A percentile compares a stretch with the other conserved stretches of the same genome.
phyloP scores from a whole-genome alignment of 2,888 invertebrate species.

The Ferdinandea cuprea region DNA sequence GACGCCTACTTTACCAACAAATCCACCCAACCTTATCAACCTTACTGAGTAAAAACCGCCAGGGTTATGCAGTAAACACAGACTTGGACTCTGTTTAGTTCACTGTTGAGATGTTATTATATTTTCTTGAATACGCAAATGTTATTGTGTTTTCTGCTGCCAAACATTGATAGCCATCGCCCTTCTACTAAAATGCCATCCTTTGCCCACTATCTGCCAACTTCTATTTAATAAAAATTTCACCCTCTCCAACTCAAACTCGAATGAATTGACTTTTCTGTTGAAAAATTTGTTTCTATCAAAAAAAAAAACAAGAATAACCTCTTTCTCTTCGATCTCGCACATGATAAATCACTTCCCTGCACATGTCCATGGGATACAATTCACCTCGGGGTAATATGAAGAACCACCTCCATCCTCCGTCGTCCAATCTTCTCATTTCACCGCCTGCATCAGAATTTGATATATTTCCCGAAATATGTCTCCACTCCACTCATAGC shows the following conservation, averaged over 20 bases:
- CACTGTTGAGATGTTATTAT: too few species aligned
- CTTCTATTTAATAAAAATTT: slow-evolving; percentile 1
- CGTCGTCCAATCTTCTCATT: slow-evolving; percentile 27
- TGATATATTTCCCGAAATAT: slow-evolving; percentile 71
- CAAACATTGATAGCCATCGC: too few species aligned
- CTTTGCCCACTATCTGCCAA: too few species aligned
- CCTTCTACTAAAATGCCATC: too few species aligned
- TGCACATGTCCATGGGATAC: slow-evolving; percentile 57
- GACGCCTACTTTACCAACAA: too few species aligned
- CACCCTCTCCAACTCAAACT: too few species aligned
- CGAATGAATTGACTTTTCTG: slow-evolving; percentile 20
- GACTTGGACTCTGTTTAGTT: too few species aligned
- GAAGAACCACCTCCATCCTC: slow-evolving; percentile 29
- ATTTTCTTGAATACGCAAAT: too few species aligned
- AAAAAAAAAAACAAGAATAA: background rate
- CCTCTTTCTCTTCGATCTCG: slow-evolving; percentile 18
- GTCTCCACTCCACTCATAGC: slow-evolving; percentile 51
- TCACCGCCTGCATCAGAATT: slow-evolving; percentile 67
- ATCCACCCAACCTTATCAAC: too few species aligned
- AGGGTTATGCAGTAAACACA: too few species aligned
- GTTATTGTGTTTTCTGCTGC: too few species aligned
- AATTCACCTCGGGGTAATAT: slow-evolving; percentile 16
- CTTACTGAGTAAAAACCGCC: too few species aligned
- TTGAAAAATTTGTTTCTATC: slow-evolving; percentile 19
- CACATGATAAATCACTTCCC: slow-evolving; percentile 57